These are phyloP conservation scores for Chionis minor DNA, from an alignment of 2,113 vertebrate species.

Conservation along the genomic window DNA sequence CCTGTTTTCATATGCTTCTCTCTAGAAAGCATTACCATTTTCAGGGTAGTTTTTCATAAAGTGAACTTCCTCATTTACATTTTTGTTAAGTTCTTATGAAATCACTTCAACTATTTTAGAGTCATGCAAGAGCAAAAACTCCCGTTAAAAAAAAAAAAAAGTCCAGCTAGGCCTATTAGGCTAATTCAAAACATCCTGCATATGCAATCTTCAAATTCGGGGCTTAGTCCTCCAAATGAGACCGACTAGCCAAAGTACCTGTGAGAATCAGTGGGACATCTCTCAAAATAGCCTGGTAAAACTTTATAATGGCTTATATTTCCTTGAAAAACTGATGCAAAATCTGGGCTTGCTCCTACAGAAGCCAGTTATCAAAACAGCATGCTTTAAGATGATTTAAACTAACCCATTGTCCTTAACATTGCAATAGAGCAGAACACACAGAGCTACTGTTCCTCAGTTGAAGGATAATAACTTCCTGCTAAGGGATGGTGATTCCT, in stretches of 20 bases:
- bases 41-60: not conserved
- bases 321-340: not conserved
- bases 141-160: not conserved
- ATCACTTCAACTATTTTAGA: not conserved
- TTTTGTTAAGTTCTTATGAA: not conserved
- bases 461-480: slow-evolving; percentile 55
- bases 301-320: not conserved
- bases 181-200: not conserved
- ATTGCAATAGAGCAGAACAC: slow-evolving; percentile 21
- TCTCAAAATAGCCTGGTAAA: not conserved
- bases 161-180: not conserved
- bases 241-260: not conserved
- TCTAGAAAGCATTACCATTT: not conserved
- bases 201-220: not conserved
- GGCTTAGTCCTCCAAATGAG: not conserved
- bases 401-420: slow-evolving; percentile 26
- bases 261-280: not conserved
- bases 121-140: not conserved
- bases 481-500: slow-evolving; percentile 1
- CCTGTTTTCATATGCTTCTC: not conserved
- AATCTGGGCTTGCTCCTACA: not conserved
- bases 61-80: not conserved
- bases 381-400: slow-evolving; percentile 12
- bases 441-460: slow-evolving; percentile 9
- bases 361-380: slow-evolving; percentile 14